Conservation (phyloP, 2,113 vertebrate genomes). For the Struthio camelus region DNA sequence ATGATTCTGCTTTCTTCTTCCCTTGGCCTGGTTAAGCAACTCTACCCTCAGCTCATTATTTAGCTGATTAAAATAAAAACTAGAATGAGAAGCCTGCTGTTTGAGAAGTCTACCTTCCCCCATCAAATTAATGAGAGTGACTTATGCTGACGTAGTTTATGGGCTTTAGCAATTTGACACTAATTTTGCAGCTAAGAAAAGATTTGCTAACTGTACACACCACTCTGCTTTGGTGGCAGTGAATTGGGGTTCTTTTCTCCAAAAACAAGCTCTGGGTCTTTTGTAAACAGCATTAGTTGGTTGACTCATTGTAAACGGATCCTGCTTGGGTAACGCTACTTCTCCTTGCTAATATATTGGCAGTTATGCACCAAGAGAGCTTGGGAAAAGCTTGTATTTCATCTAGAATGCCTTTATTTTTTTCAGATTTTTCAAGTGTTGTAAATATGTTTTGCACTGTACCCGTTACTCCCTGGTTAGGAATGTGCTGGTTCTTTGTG, state of each 20-base stretch:
- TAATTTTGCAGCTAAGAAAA: constrained; percentile 72
- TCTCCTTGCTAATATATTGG: constrained; percentile 38
- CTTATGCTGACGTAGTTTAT: constrained; percentile 56
- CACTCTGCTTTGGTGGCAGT: constrained; percentile 39
- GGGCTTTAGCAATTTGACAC: constrained; percentile 60
- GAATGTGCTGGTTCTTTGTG: constrained; percentile 55
- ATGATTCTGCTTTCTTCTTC: constrained; percentile 74
- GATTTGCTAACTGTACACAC: constrained; percentile 62
- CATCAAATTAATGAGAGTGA: constrained; percentile 71
- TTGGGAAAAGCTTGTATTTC: constrained; percentile 58
- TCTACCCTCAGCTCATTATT: constrained; percentile 72
- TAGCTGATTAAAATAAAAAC: constrained; percentile 70
- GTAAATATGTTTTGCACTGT: constrained; percentile 40
- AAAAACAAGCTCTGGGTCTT: constrained; percentile 60
- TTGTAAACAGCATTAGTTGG: constrained; percentile 64
- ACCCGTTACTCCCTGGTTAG: constrained; percentile 49
- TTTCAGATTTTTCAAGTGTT: constrained; percentile 35
- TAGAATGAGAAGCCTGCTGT: constrained; percentile 60
- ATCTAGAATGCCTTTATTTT: constrained; percentile 14
- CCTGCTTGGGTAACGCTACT: background rate
- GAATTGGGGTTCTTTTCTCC: constrained; percentile 43
- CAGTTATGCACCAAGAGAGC: constrained; percentile 43
- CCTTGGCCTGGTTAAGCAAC: constrained; percentile 72
- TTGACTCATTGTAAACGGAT: constrained; percentile 55
- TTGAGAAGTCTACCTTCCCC: constrained; percentile 65